phyloP scores from a whole-genome alignment of 2,797 vertebrate species.

The Momotus momota region DNA sequence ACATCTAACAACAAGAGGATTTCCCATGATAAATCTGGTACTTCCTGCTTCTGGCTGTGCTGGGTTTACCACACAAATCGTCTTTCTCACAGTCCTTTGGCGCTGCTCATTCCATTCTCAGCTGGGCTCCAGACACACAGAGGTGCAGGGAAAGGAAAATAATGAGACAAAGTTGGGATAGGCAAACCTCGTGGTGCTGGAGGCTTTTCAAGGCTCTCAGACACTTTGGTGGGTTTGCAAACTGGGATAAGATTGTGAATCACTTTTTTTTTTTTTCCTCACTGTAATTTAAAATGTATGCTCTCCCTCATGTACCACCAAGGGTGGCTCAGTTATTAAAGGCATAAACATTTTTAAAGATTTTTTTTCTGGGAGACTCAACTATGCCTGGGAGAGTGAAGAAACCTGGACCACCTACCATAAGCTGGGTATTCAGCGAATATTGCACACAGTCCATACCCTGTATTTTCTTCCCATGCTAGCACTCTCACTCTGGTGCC shows the following conservation, averaged over 20 bases:
- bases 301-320: conserved; percentile 33
- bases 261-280: background rate
- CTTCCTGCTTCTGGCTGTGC: conserved; percentile 72
- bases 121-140: conserved; percentile 71
- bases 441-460: background rate
- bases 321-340: conserved; percentile 58
- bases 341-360: background rate
- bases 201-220: conserved; percentile 66
- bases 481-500: background rate
- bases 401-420: conserved; percentile 67
- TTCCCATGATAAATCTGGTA: conserved; percentile 73
- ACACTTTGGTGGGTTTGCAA: conserved; percentile 62
- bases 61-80: conserved; percentile 71
- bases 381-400: background rate
- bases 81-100: conserved; percentile 66
- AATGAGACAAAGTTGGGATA: conserved; percentile 54
- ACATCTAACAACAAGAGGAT: conserved; percentile 70
- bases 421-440: background rate
- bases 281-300: conserved; percentile 66
- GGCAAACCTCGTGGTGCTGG: conserved; percentile 54
- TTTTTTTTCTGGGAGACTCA: background rate
- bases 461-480: background rate
- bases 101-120: conserved; percentile 64
- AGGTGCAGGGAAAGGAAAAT: conserved; percentile 65
- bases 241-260: conserved; percentile 51